phyloP scores from a whole-genome alignment of 2,888 invertebrate genomes.

The Lithophane semibrunnea region DNA sequence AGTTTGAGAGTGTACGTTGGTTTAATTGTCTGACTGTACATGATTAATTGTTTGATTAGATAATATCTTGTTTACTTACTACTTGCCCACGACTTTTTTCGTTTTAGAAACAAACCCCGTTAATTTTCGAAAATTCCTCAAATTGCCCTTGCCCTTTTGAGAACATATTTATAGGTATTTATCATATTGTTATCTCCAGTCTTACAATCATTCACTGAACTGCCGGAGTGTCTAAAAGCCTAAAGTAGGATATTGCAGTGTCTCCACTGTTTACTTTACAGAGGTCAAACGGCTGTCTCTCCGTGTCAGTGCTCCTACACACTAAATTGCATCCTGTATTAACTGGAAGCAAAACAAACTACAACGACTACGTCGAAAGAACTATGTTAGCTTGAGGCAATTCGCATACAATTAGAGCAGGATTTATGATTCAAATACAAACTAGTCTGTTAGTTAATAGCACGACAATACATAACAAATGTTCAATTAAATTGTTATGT shows the following conservation, averaged over 20 bases:
- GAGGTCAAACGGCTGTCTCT: slow-evolving; percentile 14
- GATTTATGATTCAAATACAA: slow-evolving; percentile 47
- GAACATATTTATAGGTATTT: background rate
- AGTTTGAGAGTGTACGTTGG: slow-evolving; percentile 6
- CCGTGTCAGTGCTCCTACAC: background rate
- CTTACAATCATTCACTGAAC: no score
- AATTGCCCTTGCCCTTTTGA: background rate
- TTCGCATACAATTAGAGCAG: slow-evolving; percentile 38
- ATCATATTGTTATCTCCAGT: background rate
- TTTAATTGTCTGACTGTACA: slow-evolving; percentile 22
- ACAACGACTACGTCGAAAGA: slow-evolving; percentile 32
- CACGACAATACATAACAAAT: slow-evolving; percentile 58
- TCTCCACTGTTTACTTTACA: background rate
- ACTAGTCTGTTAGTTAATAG: slow-evolving; percentile 38
- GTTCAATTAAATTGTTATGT: slow-evolving; percentile 62
- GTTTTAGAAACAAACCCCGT: background rate
- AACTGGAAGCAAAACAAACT: slow-evolving; percentile 10
- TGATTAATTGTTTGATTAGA: background rate
- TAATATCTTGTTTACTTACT: background rate
- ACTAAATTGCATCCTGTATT: slow-evolving; percentile 37
- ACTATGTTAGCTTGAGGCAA: slow-evolving; percentile 27
- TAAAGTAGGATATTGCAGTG: slow-evolving; percentile 35
- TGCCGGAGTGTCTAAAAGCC: background rate
- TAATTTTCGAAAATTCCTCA: background rate
- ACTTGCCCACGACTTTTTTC: background rate